Percentiles rank a stretch among this genome's conserved stretches.
Conservation (phyloP, 2,113 vertebrate species). For the Lates calcarifer region DNA sequence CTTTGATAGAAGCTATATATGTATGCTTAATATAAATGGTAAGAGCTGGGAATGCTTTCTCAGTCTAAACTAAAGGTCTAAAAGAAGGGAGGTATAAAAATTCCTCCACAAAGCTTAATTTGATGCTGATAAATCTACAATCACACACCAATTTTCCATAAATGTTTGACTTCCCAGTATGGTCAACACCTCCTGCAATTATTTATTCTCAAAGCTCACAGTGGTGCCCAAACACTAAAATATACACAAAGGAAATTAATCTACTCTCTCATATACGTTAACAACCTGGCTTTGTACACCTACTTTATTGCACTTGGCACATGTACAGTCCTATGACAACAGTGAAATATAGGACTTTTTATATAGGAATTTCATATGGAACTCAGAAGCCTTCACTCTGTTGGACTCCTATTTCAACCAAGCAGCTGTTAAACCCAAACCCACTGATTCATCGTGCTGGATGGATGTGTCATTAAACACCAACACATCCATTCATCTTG, state of each 20-base stretch:
- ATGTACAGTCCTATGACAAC: constrained; percentile 24
- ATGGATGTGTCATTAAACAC: constrained; percentile 44
- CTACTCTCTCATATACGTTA: background rate
- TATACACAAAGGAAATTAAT: constrained; percentile 14
- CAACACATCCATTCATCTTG: constrained; percentile 33
- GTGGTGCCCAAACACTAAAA: background rate
- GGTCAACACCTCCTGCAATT: background rate
- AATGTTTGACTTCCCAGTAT: background rate
- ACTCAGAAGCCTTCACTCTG: constrained; percentile 24
- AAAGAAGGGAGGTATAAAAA: background rate
- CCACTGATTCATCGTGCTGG: constrained; percentile 23
- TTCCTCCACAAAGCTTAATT: background rate
- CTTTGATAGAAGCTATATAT: background rate
- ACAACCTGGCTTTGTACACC: constrained; percentile 9
- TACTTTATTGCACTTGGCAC: constrained; percentile 28
- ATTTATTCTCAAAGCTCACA: constrained; percentile 8
- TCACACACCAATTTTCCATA: background rate
- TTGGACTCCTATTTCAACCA: constrained; percentile 23
- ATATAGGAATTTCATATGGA: constrained; percentile 28
- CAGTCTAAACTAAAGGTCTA: background rate
- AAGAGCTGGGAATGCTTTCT: background rate
- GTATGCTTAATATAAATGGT: background rate
- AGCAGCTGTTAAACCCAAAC: constrained; percentile 46
- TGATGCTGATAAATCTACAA: constrained; percentile 1
- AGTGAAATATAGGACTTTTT: constrained; percentile 54